Conservation (phyloP, 2,113 vertebrate genomes). For the Sphyrna mokarran region DNA sequence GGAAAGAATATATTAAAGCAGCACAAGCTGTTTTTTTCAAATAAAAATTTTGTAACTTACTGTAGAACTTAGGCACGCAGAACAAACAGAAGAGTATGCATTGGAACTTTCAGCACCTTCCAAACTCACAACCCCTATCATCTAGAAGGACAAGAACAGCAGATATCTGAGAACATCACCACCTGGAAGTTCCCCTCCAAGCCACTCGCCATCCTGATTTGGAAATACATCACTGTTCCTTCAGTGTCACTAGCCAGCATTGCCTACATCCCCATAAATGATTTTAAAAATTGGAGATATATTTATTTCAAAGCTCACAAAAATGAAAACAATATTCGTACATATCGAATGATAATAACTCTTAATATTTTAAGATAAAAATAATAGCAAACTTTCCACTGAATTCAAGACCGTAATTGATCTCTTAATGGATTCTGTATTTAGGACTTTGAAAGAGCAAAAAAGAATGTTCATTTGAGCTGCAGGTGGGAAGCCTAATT, state of each 20-base stretch:
- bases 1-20: not conserved
- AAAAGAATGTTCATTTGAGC: constrained; percentile 36
- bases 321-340: not conserved
- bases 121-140: too few species aligned
- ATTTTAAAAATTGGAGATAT: not conserved
- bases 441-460: not conserved
- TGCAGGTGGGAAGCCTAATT: constrained; percentile 41
- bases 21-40: not conserved
- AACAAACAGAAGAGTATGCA: not conserved
- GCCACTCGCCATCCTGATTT: too few species aligned
- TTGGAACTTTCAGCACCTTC: not conserved
- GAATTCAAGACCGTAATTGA: not conserved
- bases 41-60: not conserved
- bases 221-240: too few species aligned
- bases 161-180: too few species aligned
- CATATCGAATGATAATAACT: not conserved
- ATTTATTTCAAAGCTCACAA: not conserved
- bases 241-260: too few species aligned
- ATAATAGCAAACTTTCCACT: not conserved
- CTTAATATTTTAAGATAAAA: not conserved
- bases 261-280: too few species aligned
- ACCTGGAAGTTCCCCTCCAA: too few species aligned
- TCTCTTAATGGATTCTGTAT: not conserved
- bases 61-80: not conserved
- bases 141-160: too few species aligned